Conservation (phyloP, 1,140 invertebrate species). For the Drosophila santomea region DNA sequence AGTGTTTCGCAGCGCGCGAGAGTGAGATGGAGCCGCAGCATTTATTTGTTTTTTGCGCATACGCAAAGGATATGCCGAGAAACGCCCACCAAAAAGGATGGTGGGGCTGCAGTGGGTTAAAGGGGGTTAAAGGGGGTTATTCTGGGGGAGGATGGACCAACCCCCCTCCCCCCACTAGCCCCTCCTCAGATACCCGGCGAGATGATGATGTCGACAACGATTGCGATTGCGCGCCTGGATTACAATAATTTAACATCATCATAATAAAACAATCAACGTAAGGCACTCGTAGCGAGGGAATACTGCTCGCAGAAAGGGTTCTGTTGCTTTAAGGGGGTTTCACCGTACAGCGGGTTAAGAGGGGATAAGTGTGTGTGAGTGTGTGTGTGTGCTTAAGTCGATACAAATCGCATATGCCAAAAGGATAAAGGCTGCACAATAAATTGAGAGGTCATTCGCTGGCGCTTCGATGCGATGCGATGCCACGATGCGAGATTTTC, state of each 20-base stretch:
- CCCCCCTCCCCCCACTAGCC: not conserved
- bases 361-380: not conserved
- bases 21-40: conserved; percentile 30
- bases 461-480: conserved; percentile 50
- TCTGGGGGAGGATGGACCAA: not conserved
- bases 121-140: conserved; percentile 12
- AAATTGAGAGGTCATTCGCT: conserved; percentile 84
- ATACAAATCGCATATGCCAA: conserved; percentile 81
- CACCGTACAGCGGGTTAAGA: not conserved
- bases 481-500: conserved; percentile 32
- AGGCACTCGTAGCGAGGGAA: conserved; percentile 55
- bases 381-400: conserved; percentile 68
- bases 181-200: conserved; percentile 18
- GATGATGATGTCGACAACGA: conserved; percentile 83
- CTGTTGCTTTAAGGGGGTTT: not conserved
- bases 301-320: conserved; percentile 8
- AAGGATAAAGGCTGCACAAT: conserved; percentile 81
- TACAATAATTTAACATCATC: conserved; percentile 85
- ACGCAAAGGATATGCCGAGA: conserved; percentile 78
- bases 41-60: conserved; percentile 79
- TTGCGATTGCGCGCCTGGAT: conserved; percentile 82
- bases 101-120: not conserved
- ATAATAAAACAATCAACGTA: conserved; percentile 85
- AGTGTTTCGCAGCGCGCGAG: conserved; percentile 49
- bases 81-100: conserved; percentile 54